Base-by-base conservation (phyloP, 1,140 invertebrate species). In the Temnothorax longispinosus region DNA sequence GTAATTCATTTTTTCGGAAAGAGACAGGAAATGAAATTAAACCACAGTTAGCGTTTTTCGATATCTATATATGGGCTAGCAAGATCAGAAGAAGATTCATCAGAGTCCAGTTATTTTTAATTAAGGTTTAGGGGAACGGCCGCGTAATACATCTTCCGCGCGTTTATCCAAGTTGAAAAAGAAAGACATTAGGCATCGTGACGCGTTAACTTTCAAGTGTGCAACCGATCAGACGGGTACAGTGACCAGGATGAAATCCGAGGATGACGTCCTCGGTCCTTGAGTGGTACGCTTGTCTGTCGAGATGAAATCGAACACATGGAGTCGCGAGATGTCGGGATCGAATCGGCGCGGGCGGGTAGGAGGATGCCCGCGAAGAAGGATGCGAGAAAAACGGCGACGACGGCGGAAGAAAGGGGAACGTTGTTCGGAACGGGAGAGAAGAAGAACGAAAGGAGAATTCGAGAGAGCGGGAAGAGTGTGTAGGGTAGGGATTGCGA, bases 401-500 rank as follows among this genome's bases (percentile, higher is more conserved):
- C 27, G 27, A 78, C 47, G 27, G 32, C 32, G 52, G 32, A 65
- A 82, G 21, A 56, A 67, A 81, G 21, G 32, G 47, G 44, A 60
- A 15, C 32, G 44, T 32, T 2, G 50, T 69, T 56, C 71, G 87
- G 84, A 88, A 82, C 47, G 74, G 58, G 76, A 62, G 62, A 77
- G 52, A 50, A 35, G 44, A 67, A 89, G 88, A 81, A 87, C 52
- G 86, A 88, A 88, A 90, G 84, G 86, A 89, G 90, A 90, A 90
- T 89, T 88, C 78, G 69, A 60, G 69, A 60, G 69, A 75, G 80
- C 47, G 92, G 88, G 92, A 89, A 89, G 91, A 90, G 88, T 76
- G 88, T 76, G 64, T 11, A 54, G 81, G 71, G 91, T 90, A 93
- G 94, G 93, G 88, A 92, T 95, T 93, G 94, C 94, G 94, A 95